A percentile compares a stretch with the other conserved stretches of the same genome.
phyloP scores from a whole-genome alignment of 1,140 invertebrate genomes.

The Gryllus bimaculatus region DNA sequence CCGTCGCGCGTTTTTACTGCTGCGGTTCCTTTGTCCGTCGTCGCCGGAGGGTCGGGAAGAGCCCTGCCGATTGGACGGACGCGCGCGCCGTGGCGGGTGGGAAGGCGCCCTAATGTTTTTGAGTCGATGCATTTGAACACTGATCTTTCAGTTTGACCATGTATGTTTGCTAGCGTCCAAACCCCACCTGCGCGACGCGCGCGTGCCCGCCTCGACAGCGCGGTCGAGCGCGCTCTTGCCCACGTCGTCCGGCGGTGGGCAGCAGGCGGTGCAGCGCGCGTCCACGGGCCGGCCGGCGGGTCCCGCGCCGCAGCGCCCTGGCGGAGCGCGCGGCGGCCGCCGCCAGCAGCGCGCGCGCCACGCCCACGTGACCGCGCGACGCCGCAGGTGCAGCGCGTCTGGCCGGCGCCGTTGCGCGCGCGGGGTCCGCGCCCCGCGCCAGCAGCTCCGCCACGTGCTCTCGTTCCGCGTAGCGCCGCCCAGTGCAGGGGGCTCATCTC shows the following conservation, averaged over 20 bases:
- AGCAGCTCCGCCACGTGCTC: not conserved
- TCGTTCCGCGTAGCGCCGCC: not conserved
- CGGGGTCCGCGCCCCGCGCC: not conserved
- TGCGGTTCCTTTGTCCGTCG: too few relatives aligned
- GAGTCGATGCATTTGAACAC: too few relatives aligned
- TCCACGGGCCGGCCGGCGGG: not conserved
- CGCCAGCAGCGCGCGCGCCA: not conserved
- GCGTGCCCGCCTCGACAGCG: not conserved
- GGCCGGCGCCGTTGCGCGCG: not conserved
- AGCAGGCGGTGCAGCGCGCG: not conserved
- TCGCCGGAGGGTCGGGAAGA: too few relatives aligned
- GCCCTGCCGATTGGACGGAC: too few relatives aligned
- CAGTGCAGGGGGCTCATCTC: not conserved
- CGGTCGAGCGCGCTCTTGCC: not conserved
- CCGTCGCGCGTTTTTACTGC: too few relatives aligned
- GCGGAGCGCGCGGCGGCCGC: not conserved
- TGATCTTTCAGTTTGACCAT: too few relatives aligned
- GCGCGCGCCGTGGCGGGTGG: too few relatives aligned
- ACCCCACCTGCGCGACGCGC: not conserved
- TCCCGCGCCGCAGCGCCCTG: not conserved
- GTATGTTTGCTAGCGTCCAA: too few relatives aligned
- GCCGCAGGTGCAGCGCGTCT: not conserved
- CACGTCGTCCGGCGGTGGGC: not conserved
- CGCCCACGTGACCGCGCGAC: not conserved
- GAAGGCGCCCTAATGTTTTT: too few relatives aligned